These are phyloP conservation scores for Amphipoea oculea DNA, from an alignment of 2,888 invertebrate species.

Conservation along the genomic window DNA sequence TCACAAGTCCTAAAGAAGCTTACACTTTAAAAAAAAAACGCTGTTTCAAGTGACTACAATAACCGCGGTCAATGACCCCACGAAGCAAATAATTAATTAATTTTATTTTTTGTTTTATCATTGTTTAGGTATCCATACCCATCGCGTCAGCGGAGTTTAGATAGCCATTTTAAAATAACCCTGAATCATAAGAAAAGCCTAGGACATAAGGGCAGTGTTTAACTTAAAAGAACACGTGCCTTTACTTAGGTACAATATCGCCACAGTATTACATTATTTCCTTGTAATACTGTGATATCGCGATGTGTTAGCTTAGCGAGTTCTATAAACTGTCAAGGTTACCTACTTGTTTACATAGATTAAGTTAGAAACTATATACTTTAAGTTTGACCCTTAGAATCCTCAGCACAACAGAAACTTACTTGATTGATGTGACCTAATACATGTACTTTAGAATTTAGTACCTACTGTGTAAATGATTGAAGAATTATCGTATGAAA, in stretches of 20 bases:
- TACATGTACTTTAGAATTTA: background rate
- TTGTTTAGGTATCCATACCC: too few species aligned
- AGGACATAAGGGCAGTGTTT: background rate
- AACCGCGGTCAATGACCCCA: too few species aligned
- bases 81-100: too few species aligned
- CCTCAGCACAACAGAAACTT: conserved; percentile 55
- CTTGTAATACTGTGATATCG: too few species aligned
- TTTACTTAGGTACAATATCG: conserved; percentile 5
- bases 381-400: conserved; percentile 3
- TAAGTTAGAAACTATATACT: conserved; percentile 23
- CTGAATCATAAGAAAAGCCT: background rate
- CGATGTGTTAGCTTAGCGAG: conserved; percentile 20
- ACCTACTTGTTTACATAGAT: conserved; percentile 1
- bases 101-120: too few species aligned
- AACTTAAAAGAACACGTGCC: background rate
- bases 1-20: too few species aligned
- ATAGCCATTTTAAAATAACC: too few species aligned
- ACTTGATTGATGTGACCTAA: conserved; percentile 39
- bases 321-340: conserved; percentile 12
- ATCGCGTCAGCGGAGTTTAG: too few species aligned
- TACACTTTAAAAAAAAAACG: too few species aligned
- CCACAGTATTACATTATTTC: too few species aligned
- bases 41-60: too few species aligned
- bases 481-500: conserved; percentile 1
- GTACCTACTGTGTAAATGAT: background rate